Evolutionary conservation across 2,888 invertebrate species (phyloP), one percentile per base, ranked within the genome.

Genomic region (Hermodice carunculata): DNA sequence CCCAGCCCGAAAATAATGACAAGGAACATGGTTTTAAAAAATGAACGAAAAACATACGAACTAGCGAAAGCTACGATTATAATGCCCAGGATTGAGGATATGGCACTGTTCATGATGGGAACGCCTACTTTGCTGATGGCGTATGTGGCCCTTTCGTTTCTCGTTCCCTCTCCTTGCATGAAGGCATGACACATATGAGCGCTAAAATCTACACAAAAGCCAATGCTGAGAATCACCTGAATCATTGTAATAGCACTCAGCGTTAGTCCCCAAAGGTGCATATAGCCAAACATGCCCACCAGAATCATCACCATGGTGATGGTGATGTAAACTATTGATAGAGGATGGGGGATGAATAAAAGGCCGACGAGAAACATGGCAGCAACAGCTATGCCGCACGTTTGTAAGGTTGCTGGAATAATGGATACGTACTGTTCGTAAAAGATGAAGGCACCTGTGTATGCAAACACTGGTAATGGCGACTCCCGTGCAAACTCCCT

Each of bases 121-220:
- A n/a, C n/a, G n/a, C n/a, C n/a, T n/a, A n/a, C n/a, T n/a, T n/a
- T n/a, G n/a, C n/a, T n/a, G n/a, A n/a, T n/a, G n/a, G n/a, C n/a
- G n/a, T n/a, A n/a, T n/a, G n/a, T n/a, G n/a, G n/a, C n/a, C n/a
- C n/a, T n/a, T n/a, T n/a, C n/a, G n/a, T n/a, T n/a, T n/a, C n/a
- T n/a, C n/a, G n/a, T n/a, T n/a, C n/a, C n/a, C n/a, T n/a, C n/a
- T n/a, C n/a, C n/a, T n/a, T n/a, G n/a, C n/a, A n/a, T n/a, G n/a
- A n/a, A 34, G 59, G 52, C 44, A n/a, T n/a, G n/a, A n/a, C n/a
- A n/a, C n/a, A n/a, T n/a, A n/a, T n/a, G n/a, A n/a, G n/a, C n/a
- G n/a, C 64, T 60, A 52, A 64, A 64, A 31, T 64, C 64, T 22
- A 59, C 29, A 46, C 64, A 64, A 53, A 64, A 64, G 11, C 64